phyloP scores from a whole-genome alignment of 2,888 invertebrate species.

The Nemoura dubitans region DNA sequence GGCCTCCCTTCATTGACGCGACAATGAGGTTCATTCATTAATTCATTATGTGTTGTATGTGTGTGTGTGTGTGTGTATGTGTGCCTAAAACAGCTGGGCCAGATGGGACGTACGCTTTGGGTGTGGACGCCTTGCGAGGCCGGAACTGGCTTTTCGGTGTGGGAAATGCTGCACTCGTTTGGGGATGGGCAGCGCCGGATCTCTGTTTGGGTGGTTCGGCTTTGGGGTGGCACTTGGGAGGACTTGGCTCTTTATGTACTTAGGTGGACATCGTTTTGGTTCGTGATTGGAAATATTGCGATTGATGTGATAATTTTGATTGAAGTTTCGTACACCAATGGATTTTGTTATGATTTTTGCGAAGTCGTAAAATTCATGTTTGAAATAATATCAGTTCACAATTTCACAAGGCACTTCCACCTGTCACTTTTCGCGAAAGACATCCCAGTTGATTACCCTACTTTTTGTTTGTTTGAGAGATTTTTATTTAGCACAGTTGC shows the following conservation, averaged over 20 bases:
- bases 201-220: not conserved
- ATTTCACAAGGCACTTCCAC: no score
- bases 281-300: not conserved
- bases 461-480: no score
- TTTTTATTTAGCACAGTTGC: no score
- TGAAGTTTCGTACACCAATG: no score
- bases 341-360: no score
- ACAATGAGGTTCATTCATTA: constrained; percentile 12
- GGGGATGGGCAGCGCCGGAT: not conserved
- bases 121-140: not conserved
- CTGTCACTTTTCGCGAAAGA: no score
- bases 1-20: not conserved
- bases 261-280: not conserved
- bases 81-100: not conserved
- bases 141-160: not conserved
- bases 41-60: not conserved
- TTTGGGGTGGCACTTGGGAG: not conserved
- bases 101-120: not conserved
- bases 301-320: not conserved
- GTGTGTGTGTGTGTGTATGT: not conserved
- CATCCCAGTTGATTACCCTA: no score
- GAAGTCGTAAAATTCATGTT: no score
- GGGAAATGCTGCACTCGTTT: not conserved
- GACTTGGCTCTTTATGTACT: not conserved
- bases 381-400: no score